Evolutionary conservation across 1,140 invertebrate species (phyloP).

Genomic region (Leptoteleia sp.): DNA sequence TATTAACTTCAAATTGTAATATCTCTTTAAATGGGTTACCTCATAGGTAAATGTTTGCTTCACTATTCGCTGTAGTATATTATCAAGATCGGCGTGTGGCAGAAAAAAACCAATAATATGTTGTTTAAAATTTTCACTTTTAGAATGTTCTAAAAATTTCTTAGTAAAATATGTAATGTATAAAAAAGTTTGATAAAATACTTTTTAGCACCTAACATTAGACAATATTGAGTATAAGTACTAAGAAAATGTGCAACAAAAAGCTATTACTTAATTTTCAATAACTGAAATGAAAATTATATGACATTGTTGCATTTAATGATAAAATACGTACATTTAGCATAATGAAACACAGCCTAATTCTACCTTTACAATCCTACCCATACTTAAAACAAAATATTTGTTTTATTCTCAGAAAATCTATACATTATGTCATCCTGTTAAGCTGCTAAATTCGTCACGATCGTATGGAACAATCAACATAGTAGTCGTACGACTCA

Average conservation of each 20-base stretch:
- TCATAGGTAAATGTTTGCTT: conserved; percentile 25
- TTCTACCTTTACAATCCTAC: too few species aligned
- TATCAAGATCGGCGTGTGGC: conserved; percentile 35
- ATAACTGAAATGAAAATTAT: too few species aligned
- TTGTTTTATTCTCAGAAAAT: conserved; percentile 6
- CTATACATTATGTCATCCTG: conserved; percentile 29
- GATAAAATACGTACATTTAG: too few species aligned
- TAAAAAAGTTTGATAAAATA: too few species aligned
- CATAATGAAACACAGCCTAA: too few species aligned
- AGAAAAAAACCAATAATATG: conserved; percentile 33
- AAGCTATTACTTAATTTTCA: too few species aligned
- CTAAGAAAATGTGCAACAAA: too few species aligned
- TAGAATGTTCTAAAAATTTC: conserved; percentile 12
- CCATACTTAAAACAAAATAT: too few species aligned
- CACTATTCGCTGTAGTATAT: conserved; percentile 4
- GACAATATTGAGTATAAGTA: not conserved
- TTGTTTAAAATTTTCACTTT: conserved; percentile 16
- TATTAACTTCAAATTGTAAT: conserved; percentile 19
- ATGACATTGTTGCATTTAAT: too few species aligned
- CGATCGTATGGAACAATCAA: conserved; percentile 60
- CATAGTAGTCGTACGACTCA: conserved; percentile 56
- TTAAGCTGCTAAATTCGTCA: conserved; percentile 64
- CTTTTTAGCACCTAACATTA: not conserved
- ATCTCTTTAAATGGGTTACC: conserved; percentile 14
- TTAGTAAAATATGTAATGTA: not conserved